Evolutionary conservation across 2,888 invertebrate genomes (phyloP), one percentile per base, ranked within the genome.

Genomic region (Volucella bombylans): DNA sequence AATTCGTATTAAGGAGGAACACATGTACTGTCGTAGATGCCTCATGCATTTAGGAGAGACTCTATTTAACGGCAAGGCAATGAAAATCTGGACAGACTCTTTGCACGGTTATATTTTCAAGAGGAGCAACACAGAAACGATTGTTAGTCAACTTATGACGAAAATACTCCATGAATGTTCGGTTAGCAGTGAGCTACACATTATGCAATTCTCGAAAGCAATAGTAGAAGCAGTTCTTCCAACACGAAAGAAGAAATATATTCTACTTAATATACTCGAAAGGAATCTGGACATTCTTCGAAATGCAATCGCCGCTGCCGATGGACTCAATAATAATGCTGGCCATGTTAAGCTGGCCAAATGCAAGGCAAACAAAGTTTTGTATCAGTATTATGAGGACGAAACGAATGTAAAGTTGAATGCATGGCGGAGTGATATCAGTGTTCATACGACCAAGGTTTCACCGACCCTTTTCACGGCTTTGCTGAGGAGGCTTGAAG

Each of bases 231-330:
- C 88, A 1, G 79, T 67, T 18, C 82, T 88, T 57, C 87, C 91
- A 1, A 88, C 87, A 74, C 87, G 90, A 0, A 81, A 87, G 10
- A 87, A 87, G 38, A 89, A 89, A 39, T 89, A 87, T 73, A 87
- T 91, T 78, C 82, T 91, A 9, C 82, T 91, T 8, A 88, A 91
- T 38, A 88, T 91, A 67, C 87, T 90, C n/a, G 91, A 91, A 67
- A 88, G 88, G 3, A 86, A 90, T 49, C 80, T 91, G n/a, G 83
- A 87, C 8, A 87, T 90, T 52, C 72, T 91, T 38, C 88, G 87
- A 8, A 81, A 87, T 38, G 55, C 62, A 1, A 67, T 79, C 1
- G 72, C 82, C 1, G 62, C 45, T 11, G 79, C 45, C n/a, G 87
- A 78, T 62, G 87, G 85, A n/a, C 78, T 80, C 4, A 74, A 86